Evolutionary conservation across 2,888 invertebrate genomes (phyloP).

Genomic region (Mactromeris polynyma): DNA sequence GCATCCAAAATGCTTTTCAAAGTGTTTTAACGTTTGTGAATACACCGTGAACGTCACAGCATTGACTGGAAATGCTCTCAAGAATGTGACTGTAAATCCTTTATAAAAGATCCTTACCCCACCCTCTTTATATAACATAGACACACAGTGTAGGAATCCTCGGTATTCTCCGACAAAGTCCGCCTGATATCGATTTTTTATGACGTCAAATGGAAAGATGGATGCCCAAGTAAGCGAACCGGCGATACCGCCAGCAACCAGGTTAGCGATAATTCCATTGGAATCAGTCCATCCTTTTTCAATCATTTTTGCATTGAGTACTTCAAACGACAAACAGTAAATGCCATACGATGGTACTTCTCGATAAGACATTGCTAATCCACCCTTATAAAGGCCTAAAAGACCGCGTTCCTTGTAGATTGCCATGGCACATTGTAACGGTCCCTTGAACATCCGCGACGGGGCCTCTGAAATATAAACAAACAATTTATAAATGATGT

Average conservation of each 20-base stretch:
- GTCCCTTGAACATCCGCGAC: conserved; percentile 86
- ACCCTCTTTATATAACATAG: conserved; percentile 89
- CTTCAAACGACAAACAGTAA: conserved; percentile 90
- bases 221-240: conserved; percentile 91
- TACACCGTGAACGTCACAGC: conserved; percentile 89
- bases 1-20: conserved; percentile 51
- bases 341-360: conserved; percentile 90
- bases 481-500: too few species aligned
- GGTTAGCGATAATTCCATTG: conserved; percentile 73
- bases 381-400: conserved; percentile 84
- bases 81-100: conserved; percentile 90
- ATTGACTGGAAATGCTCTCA: conserved; percentile 92
- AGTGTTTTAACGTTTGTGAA: conserved; percentile 74
- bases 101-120: conserved; percentile 90
- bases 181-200: conserved; percentile 92
- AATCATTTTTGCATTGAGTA: conserved; percentile 73
- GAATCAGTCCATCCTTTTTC: conserved; percentile 70
- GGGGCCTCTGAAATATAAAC: conserved; percentile 18
- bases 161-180: conserved; percentile 89
- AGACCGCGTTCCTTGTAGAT: conserved; percentile 88
- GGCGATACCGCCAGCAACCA: conserved; percentile 87
- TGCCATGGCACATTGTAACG: conserved; percentile 88
- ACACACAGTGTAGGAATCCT: conserved; percentile 90
- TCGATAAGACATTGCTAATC: conserved; percentile 83
- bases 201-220: conserved; percentile 92